Evolutionary conservation across 2,888 invertebrate genomes (phyloP), one percentile per base, ranked within the genome.

Genomic region (Aleiodes testaceus): DNA sequence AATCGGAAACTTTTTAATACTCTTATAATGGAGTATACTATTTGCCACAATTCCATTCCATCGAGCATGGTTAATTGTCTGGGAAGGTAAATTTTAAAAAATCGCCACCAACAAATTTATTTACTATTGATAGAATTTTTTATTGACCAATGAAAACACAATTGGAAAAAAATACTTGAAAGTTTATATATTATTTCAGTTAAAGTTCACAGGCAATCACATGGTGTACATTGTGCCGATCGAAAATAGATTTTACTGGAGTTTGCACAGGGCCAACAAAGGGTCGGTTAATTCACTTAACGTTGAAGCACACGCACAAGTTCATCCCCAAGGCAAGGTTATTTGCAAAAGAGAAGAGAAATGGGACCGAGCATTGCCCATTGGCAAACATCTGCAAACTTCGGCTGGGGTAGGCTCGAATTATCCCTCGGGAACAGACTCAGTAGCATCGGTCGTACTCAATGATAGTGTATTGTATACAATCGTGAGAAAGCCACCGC

Each of bases 381-480:
- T 80, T 76, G 77, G 79, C 76, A 79, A 81, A 81, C 82, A 82
- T 82, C 81, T 82, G 81, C 76, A 79, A 79, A 75, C 79, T 79
- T 76, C 78, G 76, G 78, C 36, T 18, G 26, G 75, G 68, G 69
- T 72, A 68, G 50, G 12, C 45, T 18, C 44, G 63, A 65, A 44
- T 42, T 65, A 50, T 77, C 74, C 74, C 77, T 53, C 59, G 76
- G 72, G 75, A 72, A 50, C 14, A 9, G 45, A 20, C 22, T n/a
- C 16, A 63, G 44, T 22, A 22, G 22, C 45, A 47, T 63, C 45
- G 18, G 18, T 61, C n/a, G 5, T 9, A 55, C 55, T 2, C 18
- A 14, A 63, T 63, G 45, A 63, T 63, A 63, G 18, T 63, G 22
- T 44, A 36, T 66, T 36, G 42, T 59, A 26, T 30, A 14, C n/a